Evolutionary conservation across 2,113 vertebrate species (phyloP).

Genomic region (Cavia aperea): DNA sequence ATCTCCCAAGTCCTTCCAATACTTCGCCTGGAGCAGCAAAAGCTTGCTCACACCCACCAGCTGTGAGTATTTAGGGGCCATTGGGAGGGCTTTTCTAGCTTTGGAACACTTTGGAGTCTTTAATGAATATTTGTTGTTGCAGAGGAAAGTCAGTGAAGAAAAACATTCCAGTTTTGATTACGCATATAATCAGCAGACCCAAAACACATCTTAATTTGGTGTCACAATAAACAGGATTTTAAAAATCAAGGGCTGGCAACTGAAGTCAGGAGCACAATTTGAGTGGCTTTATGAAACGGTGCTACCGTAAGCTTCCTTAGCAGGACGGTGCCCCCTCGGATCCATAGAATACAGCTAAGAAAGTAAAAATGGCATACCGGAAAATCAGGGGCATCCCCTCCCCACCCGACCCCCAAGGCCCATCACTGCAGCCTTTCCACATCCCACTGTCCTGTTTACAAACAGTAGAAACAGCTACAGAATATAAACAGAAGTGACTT

Average conservation of each 20-base stretch:
- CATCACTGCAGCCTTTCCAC: neutral
- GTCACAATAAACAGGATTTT: conserved; percentile 59
- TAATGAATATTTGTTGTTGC: conserved; percentile 59
- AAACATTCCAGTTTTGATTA: conserved; percentile 56
- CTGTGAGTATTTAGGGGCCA: conserved; percentile 53
- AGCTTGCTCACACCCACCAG: conserved; percentile 19
- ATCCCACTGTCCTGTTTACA: neutral
- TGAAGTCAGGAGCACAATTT: conserved; percentile 20
- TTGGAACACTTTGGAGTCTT: conserved; percentile 38
- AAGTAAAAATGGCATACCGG: neutral
- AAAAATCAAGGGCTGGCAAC: conserved; percentile 47
- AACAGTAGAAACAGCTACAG: neutral
- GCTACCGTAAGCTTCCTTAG: conserved; percentile 44
- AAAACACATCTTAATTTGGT: conserved; percentile 59
- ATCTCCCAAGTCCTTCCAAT: conserved; percentile 40
- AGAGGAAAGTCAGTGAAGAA: conserved; percentile 49
- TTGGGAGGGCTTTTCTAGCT: conserved; percentile 2
- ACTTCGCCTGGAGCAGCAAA: neutral
- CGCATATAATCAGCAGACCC: conserved; percentile 40
- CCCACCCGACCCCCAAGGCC: no score
- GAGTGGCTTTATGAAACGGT: conserved; percentile 28
- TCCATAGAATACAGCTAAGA: neutral
- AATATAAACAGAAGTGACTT: neutral
- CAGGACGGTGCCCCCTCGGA: neutral
- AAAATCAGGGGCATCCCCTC: neutral